Percentiles rank a stretch among this genome's conserved stretches.
These are phyloP conservation scores for Chionodraco myersi DNA, from an alignment of 2,113 vertebrate genomes.

Conservation along the genomic window DNA sequence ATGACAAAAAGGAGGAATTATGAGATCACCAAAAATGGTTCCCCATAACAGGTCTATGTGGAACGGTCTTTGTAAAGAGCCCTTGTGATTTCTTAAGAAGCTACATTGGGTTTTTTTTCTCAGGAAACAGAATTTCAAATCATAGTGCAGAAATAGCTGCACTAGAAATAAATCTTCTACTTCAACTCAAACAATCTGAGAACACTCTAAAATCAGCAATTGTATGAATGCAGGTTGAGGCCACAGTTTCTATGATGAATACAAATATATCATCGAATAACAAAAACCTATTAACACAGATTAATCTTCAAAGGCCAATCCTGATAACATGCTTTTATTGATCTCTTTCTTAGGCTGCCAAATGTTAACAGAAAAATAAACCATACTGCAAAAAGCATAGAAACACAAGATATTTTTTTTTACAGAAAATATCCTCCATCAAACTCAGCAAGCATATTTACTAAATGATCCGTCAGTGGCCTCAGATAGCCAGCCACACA, in stretches of 20 bases:
- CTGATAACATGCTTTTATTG: neutral
- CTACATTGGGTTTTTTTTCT: neutral
- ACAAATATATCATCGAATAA: constrained; percentile 15
- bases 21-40: constrained; percentile 18
- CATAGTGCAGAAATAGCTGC: constrained; percentile 16
- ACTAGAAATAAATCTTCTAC: neutral
- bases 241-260: neutral
- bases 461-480: neutral
- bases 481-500: constrained; percentile 4
- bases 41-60: neutral
- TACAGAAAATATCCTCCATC: neutral
- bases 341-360: neutral
- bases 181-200: neutral
- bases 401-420: neutral
- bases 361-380: neutral
- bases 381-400: neutral
- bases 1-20: constrained; percentile 50
- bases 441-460: neutral
- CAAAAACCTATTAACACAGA: constrained; percentile 25
- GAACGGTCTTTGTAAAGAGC: constrained; percentile 22
- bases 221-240: too few relatives aligned
- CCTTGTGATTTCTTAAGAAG: constrained; percentile 1
- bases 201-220: too few relatives aligned
- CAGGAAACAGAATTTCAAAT: constrained; percentile 8
- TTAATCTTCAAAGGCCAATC: constrained; percentile 35